Percentiles rank a stretch among this genome's conserved stretches.
phyloP scores from a whole-genome alignment of 2,797 vertebrate species.

The Vultur gryphus region DNA sequence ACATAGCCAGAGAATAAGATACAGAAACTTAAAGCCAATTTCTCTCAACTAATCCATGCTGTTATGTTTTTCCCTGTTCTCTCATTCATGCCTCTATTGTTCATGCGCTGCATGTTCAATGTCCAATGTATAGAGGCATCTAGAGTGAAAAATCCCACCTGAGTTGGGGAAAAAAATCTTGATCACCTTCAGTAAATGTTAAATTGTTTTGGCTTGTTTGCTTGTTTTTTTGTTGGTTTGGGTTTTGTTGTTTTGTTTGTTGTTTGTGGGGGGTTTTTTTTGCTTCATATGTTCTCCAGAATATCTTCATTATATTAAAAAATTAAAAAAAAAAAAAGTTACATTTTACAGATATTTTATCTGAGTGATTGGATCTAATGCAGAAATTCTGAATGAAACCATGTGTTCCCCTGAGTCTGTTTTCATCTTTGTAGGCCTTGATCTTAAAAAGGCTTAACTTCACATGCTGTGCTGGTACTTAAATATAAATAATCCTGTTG shows the following conservation, averaged over 20 bases:
- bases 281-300: neutral
- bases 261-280: neutral
- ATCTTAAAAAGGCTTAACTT: constrained; percentile 16
- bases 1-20: neutral
- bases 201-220: neutral
- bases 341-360: neutral
- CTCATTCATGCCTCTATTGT: neutral
- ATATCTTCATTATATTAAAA: neutral
- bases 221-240: neutral
- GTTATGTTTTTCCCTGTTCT: neutral
- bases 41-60: neutral
- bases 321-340: neutral
- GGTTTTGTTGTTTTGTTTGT: neutral
- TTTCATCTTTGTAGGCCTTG: constrained; percentile 2
- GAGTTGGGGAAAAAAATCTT: neutral
- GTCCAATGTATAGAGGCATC: no score
- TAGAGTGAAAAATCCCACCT: neutral
- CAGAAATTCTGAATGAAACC: neutral
- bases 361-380: neutral
- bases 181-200: neutral
- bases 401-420: neutral
- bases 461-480: neutral
- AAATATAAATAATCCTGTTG: constrained; percentile 8
- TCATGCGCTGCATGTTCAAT: accelerated
- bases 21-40: neutral